Conservation (phyloP, 2,888 invertebrate genomes). For the Nesidiocoris tenuis region DNA sequence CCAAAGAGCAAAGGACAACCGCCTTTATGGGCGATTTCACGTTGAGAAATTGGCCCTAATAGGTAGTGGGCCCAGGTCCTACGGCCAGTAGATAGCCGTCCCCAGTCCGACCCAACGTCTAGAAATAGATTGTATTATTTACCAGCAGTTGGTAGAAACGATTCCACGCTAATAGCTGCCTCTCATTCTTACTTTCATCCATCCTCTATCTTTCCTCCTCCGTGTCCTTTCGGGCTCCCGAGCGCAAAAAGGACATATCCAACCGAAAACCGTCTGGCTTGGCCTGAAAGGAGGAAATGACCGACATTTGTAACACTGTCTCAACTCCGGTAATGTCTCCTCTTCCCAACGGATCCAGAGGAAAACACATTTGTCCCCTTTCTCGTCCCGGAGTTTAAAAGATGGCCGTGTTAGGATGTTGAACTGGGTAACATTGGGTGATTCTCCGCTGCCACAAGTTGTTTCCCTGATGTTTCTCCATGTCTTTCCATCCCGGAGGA, state of each 20-base stretch:
- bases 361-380: conserved; percentile 41
- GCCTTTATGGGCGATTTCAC: conserved; percentile 33
- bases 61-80: conserved; percentile 2
- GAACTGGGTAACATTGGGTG: background rate
- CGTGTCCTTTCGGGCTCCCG: background rate
- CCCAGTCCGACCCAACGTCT: background rate
- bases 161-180: conserved; percentile 40
- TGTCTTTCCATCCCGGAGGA: background rate
- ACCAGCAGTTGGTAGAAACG: conserved; percentile 37
- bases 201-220: conserved; percentile 16
- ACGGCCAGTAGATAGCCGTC: background rate
- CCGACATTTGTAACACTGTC: conserved; percentile 46
- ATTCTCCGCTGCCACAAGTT: background rate
- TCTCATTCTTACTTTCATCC: too few species aligned
- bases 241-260: background rate
- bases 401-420: background rate
- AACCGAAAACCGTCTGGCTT: conserved; percentile 27
- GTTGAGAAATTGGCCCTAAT: conserved; percentile 37
- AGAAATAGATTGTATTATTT: conserved; percentile 44
- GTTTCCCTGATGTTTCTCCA: background rate
- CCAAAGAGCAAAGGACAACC: conserved; percentile 22
- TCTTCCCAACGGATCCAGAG: background rate
- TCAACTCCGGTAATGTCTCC: conserved; percentile 43
- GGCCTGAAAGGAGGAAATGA: conserved; percentile 34
- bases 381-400: conserved; percentile 6